Conservation (phyloP, 1,140 invertebrate genomes). For the Bombus pascuorum region DNA sequence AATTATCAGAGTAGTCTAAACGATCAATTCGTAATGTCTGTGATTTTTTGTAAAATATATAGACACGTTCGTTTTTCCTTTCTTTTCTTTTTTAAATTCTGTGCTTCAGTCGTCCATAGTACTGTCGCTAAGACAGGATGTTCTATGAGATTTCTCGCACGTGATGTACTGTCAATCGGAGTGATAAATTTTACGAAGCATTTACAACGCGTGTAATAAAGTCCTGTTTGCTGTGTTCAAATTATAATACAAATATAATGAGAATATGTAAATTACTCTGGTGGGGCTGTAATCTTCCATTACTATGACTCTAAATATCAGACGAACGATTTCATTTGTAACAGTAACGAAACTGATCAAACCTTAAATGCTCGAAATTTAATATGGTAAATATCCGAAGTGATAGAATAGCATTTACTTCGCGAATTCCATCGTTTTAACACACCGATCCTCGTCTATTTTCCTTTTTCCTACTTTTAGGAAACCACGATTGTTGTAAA, state of each 20-base stretch:
- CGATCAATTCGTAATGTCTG: too few species aligned
- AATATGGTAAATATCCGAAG: neutral
- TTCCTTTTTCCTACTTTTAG: neutral
- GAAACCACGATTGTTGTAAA: neutral
- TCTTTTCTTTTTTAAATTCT: too few species aligned
- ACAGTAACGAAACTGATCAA: neutral
- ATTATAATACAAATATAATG: neutral
- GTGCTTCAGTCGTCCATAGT: too few species aligned
- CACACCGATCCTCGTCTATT: neutral
- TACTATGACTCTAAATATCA: neutral
- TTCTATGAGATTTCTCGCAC: too few species aligned
- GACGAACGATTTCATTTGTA: neutral
- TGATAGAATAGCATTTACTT: neutral
- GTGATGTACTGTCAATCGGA: too few species aligned
- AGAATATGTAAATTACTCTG: neutral
- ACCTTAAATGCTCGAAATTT: too few species aligned
- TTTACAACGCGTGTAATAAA: neutral
- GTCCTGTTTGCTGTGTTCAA: neutral
- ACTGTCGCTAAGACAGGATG: too few species aligned
- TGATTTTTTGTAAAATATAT: too few species aligned
- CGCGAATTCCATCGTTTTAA: neutral
- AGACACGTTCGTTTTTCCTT: too few species aligned
- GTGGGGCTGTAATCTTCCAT: neutral
- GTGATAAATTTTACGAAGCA: neutral
- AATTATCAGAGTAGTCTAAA: too few species aligned